Evolutionary conservation across 1,140 invertebrate species (phyloP).

Genomic region (Muscidifurax raptorellus): DNA sequence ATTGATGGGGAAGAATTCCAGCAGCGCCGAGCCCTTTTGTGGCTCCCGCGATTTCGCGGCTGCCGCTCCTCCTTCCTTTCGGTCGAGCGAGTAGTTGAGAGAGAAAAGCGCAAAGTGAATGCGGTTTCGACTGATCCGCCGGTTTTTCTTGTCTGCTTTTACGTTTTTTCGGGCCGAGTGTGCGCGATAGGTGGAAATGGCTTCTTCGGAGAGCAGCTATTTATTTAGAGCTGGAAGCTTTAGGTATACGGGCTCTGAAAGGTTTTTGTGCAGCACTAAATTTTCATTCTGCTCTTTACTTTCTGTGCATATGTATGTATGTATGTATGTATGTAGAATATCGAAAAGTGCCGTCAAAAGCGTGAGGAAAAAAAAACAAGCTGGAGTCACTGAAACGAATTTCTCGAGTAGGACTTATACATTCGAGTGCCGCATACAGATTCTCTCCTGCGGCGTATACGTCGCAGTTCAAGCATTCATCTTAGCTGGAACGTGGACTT

Average conservation of each 20-base stretch:
- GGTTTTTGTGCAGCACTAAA: too few relatives aligned
- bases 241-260: not conserved
- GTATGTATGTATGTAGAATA: too few relatives aligned
- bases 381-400: too few relatives aligned
- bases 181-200: not conserved
- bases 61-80: not conserved
- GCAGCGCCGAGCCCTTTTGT: conserved; percentile 6
- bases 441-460: not conserved
- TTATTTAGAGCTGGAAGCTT: not conserved
- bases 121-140: not conserved
- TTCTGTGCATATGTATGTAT: too few relatives aligned
- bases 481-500: not conserved
- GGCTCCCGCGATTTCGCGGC: conserved; percentile 42
- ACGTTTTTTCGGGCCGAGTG: not conserved
- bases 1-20: conserved; percentile 42
- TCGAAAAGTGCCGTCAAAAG: too few relatives aligned
- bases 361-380: too few relatives aligned
- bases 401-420: not conserved
- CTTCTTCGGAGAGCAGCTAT: not conserved
- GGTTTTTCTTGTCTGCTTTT: not conserved
- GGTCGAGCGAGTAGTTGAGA: not conserved
- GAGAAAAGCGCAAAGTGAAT: conserved; percentile 33
- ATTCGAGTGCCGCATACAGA: not conserved
- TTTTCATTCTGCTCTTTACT: too few relatives aligned
- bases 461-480: not conserved